Percentiles rank a stretch among this genome's conserved stretches.
Conservation (phyloP, 2,113 vertebrate genomes). For the Melierax canorus region DNA sequence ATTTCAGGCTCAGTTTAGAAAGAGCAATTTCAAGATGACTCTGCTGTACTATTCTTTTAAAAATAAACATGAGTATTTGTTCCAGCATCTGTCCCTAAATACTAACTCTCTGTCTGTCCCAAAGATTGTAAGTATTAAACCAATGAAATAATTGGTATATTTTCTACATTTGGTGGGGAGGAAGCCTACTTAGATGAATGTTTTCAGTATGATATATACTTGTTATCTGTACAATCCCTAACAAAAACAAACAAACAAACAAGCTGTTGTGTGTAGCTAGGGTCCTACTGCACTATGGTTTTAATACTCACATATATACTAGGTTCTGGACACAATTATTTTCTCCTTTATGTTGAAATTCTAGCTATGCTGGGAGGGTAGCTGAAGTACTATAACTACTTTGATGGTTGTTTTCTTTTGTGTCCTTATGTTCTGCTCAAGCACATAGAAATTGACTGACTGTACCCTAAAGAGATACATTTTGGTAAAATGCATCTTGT, state of each 20-base stretch:
- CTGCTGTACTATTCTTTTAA: background rate
- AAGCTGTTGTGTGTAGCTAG: background rate
- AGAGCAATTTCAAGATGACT: background rate
- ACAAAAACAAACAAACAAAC: background rate
- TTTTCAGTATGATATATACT: background rate
- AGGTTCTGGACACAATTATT: background rate
- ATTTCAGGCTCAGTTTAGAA: background rate
- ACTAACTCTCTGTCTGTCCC: background rate
- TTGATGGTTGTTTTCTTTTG: background rate
- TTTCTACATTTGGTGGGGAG: background rate
- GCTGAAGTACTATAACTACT: background rate
- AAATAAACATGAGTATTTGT: background rate
- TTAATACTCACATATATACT: background rate
- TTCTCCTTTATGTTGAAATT: background rate
- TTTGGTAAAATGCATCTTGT: background rate
- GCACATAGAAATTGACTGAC: background rate
- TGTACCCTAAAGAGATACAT: background rate
- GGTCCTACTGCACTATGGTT: fast-evolving
- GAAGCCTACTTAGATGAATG: background rate
- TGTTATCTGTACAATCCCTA: background rate
- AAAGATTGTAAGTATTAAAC: background rate
- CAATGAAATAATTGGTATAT: background rate
- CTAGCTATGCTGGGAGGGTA: background rate
- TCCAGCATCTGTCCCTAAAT: background rate
- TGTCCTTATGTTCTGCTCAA: background rate